Evolutionary conservation across 92 coral and sea anemone species (phyloP).

Genomic region (Palythoa heliodiscus): DNA sequence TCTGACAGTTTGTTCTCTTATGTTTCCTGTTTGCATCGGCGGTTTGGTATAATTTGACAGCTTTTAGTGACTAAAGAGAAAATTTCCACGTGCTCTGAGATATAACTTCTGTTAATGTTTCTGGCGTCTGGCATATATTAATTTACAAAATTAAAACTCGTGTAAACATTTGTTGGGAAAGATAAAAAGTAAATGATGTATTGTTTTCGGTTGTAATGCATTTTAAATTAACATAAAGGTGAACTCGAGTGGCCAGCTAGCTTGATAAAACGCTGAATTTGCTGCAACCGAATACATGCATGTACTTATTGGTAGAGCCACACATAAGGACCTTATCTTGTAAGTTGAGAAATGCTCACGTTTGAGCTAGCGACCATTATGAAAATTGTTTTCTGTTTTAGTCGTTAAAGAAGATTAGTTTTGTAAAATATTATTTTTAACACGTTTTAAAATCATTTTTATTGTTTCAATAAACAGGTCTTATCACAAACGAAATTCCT

Average conservation of each 20-base stretch:
- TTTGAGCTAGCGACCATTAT: background rate
- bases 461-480: constrained; percentile 24
- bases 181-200: background rate
- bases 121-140: background rate
- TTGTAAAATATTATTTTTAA: constrained; percentile 6
- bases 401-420: background rate
- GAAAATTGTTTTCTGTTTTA: constrained; percentile 4
- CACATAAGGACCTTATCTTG: constrained; percentile 1
- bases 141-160: background rate
- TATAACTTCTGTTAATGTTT: background rate
- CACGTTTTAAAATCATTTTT: constrained; percentile 11
- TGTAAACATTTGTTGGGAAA: background rate
- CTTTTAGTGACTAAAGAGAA: background rate
- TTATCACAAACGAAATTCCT: background rate
- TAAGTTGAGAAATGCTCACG: constrained; percentile 3
- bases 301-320: background rate
- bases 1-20: background rate
- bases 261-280: background rate
- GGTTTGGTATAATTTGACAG: constrained; percentile 28
- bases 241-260: background rate
- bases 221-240: background rate
- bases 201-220: background rate
- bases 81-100: constrained; percentile 18
- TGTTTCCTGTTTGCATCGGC: constrained; percentile 24
- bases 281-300: background rate